Evolutionary conservation across 2,797 vertebrate genomes (phyloP), one percentile per base, ranked within the genome.

Genomic region (Percopsis omiscomaycus): DNA sequence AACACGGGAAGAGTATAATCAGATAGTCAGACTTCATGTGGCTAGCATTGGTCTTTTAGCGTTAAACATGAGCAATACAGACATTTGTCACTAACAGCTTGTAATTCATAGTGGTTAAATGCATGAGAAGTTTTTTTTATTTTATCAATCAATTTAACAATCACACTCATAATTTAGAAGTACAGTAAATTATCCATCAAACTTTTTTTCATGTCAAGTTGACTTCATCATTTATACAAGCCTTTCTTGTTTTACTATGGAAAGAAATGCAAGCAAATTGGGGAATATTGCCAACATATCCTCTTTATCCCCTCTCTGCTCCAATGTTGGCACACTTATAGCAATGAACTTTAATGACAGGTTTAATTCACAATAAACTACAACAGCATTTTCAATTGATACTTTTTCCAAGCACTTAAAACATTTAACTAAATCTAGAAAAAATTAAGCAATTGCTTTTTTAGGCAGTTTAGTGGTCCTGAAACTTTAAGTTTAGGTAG

Each of bases 291-390:
- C 62, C 69, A 77, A 78, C 73, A 56, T 55, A 55, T 67, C 13
- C 4, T 52, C 56, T 74, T 68, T 71, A 74, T 74, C 61, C 50
- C 49, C 32, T 50, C 72, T 37, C 45, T 61, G 52, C 54, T 57
- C 14, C 61, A 66, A 59, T 55, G 13, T 44, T 70, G 74, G 57
- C 73, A 56, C 60, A 47, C 5, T 13, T 61, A 44, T 51, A 64
- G 69, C 63, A 30, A 66, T 84, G 77, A 82, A 79, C 49, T 49
- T 71, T 83, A 72, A 86, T 79, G 64, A 58, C 58, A 77, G 74
- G 68, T 83, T 82, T 70, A 48, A 82, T 80, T 78, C 55, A 28
- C 78, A 81, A 76, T 79, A 71, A 75, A 76, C 66, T 66, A 62
- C 15, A 61, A 66, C 68, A 45, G 63, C 52, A 57, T 66, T 80